A percentile compares a stretch with the other conserved stretches of the same genome.
Conservation (phyloP, 2,113 vertebrate species). For the Ophthalmolycus amberensis region DNA sequence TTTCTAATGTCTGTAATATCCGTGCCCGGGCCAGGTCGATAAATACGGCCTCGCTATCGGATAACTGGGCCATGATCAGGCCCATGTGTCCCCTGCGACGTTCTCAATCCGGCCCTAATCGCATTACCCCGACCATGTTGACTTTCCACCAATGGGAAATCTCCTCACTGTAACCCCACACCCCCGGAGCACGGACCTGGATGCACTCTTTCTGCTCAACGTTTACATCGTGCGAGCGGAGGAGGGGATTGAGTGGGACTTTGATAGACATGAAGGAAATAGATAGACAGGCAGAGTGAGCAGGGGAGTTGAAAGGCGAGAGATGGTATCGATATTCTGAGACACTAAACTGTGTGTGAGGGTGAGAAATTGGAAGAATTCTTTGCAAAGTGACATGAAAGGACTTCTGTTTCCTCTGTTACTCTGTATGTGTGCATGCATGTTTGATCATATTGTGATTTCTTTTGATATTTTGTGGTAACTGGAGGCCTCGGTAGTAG, state of each 20-base stretch:
- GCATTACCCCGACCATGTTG: slow-evolving; percentile 83
- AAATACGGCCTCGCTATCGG: slow-evolving; percentile 81
- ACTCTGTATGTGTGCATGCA: slow-evolving; percentile 20
- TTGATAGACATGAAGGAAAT: slow-evolving; percentile 71
- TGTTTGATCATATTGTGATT: neutral
- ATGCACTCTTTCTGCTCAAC: slow-evolving; percentile 65
- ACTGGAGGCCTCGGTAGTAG: slow-evolving; percentile 62
- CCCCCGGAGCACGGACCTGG: slow-evolving; percentile 70
- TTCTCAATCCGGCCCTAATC: slow-evolving; percentile 83
- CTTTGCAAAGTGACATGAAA: slow-evolving; percentile 49
- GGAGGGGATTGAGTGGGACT: slow-evolving; percentile 65
- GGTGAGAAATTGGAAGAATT: slow-evolving; percentile 42
- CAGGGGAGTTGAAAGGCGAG: slow-evolving; percentile 61
- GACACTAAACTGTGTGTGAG: slow-evolving; percentile 39
- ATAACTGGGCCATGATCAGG: slow-evolving; percentile 84
- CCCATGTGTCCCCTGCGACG: slow-evolving; percentile 83
- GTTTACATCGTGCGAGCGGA: slow-evolving; percentile 63
- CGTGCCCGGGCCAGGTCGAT: slow-evolving; percentile 72
- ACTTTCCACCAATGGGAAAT: slow-evolving; percentile 86
- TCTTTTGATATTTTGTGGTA: slow-evolving; percentile 51
- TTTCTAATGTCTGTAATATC: slow-evolving; percentile 81
- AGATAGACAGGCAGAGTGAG: slow-evolving; percentile 57
- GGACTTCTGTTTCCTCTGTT: slow-evolving; percentile 37
- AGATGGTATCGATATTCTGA: slow-evolving; percentile 60
- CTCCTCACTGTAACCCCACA: slow-evolving; percentile 84